Evolutionary conservation across 53 echinoderm and acorn worm species (phyloP), one percentile per base, ranked within the genome.

Genomic region (Temnopleurus reevesii): DNA sequence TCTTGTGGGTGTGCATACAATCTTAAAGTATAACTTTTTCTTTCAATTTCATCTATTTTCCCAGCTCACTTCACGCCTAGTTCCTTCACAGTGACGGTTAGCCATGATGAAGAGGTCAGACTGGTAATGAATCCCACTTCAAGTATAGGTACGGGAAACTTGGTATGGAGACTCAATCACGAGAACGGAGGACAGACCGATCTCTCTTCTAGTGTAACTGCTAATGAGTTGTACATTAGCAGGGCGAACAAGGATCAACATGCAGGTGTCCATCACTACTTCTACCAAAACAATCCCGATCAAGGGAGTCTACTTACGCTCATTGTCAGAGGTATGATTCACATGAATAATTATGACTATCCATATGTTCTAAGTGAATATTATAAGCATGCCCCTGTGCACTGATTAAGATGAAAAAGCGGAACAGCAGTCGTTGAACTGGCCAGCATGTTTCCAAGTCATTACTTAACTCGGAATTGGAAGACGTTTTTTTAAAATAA

Each of bases 231-330:
- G 3, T 28, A 85, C 61, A 85, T 85, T 60, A 85, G 85, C 46
- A 59, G 41, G 46, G 85, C 61, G 12, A 85, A 36, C 4, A 60
- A 85, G 5, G 43, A n/a, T 0, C 12, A 15, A 4, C 55, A 83
- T 33, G 85, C 85, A 6, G 85, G 85, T 0, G 38, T 85, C 8
- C 60, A 85, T 24, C 85, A 85, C 17, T 59, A 83, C 41, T 83
- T 4, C 59, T 85, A 85, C 27, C 1, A 1, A 0, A 15, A 27
- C 27, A n/a, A 59, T 8, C 26, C 46, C 10, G 25, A 85, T 27
- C 4, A 12, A 45, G 85, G 85, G 2, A 60, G 85, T 2, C 41
- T 85, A 13, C 1, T 85, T 23, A 59, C 19, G 49, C 61, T 85
- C 12, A 85, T 85, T 34, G 85, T 85, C 0, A 44, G 85, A 85